A percentile compares a stretch with the other conserved stretches of the same genome.
Conservation (phyloP, 2,113 vertebrate genomes). For the Prinia subflava region DNA sequence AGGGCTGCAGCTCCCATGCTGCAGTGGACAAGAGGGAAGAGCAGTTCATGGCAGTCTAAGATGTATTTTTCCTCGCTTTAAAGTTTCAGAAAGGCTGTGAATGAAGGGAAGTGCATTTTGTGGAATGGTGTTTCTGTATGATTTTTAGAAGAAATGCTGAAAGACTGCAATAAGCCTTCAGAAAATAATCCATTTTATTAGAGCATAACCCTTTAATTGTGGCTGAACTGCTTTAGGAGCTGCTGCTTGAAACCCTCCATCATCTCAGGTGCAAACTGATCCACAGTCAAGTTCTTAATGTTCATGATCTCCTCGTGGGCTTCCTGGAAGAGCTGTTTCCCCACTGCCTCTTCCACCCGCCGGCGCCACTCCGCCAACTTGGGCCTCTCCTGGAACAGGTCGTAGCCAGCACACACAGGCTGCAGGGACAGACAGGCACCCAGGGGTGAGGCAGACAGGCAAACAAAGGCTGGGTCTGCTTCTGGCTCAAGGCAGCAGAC, state of each 20-base stretch:
- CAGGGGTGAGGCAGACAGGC: not conserved
- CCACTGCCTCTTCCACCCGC: constrained; percentile 74
- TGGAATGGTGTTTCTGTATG: not conserved
- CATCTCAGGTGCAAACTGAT: constrained; percentile 11
- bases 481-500: not conserved
- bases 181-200: not conserved
- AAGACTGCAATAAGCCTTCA: not conserved
- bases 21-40: not conserved
- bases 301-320: constrained; percentile 69
- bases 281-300: not conserved
- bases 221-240: constrained; percentile 58
- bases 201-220: not conserved
- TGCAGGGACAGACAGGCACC: constrained; percentile 36
- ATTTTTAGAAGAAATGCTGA: not conserved
- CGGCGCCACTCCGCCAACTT: constrained; percentile 76
- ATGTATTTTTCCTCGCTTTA: not conserved
- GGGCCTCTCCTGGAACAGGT: constrained; percentile 70
- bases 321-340: constrained; percentile 76
- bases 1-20: not conserved
- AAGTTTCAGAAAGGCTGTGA: not conserved
- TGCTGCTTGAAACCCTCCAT: constrained; percentile 59
- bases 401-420: constrained; percentile 72
- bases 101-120: not conserved
- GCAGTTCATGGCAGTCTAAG: not conserved
- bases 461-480: rapidly evolving